Evolutionary conservation across 2,888 invertebrate genomes (phyloP).

Genomic region (Macroteleia sp.): DNA sequence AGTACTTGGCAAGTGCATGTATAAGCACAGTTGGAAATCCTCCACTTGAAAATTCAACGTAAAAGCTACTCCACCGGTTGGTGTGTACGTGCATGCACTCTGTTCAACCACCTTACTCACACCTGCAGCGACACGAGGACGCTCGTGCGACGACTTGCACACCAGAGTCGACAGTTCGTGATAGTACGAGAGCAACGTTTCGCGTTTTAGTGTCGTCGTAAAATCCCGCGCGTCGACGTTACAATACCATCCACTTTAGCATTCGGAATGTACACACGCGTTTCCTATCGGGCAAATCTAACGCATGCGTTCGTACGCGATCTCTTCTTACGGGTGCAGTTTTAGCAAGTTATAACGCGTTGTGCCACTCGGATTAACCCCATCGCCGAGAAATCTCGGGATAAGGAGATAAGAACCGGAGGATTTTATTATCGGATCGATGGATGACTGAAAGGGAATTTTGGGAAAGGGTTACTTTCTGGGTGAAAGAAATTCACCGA

Average conservation of each 20-base stretch:
- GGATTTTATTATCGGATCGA: too few relatives aligned
- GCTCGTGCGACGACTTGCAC: too few relatives aligned
- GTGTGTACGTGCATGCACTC: slow-evolving; percentile 14
- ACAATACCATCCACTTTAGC: slow-evolving; percentile 72
- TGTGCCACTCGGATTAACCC: not conserved
- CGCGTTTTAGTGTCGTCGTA: slow-evolving; percentile 69
- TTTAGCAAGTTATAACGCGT: not conserved
- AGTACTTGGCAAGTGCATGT: slow-evolving; percentile 49
- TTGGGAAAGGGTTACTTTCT: too few relatives aligned
- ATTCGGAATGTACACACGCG: slow-evolving; percentile 51
- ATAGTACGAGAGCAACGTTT: slow-evolving; percentile 46
- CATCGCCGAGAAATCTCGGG: too few relatives aligned
- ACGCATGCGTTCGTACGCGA: slow-evolving; percentile 1
- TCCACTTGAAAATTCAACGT: slow-evolving; percentile 55
- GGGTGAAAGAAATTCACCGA: too few relatives aligned
- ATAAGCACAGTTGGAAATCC: slow-evolving; percentile 49
- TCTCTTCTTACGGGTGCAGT: not conserved
- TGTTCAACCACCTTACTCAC: slow-evolving; percentile 32
- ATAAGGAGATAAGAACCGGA: too few relatives aligned
- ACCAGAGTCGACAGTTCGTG: slow-evolving; percentile 34
- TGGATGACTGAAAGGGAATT: too few relatives aligned
- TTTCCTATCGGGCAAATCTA: not conserved
- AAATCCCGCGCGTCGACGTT: slow-evolving; percentile 62
- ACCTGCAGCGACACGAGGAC: too few relatives aligned
- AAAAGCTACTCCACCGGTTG: slow-evolving; percentile 42